phyloP scores from a whole-genome alignment of 2,888 invertebrate species.

The Cactoblastis cactorum region DNA sequence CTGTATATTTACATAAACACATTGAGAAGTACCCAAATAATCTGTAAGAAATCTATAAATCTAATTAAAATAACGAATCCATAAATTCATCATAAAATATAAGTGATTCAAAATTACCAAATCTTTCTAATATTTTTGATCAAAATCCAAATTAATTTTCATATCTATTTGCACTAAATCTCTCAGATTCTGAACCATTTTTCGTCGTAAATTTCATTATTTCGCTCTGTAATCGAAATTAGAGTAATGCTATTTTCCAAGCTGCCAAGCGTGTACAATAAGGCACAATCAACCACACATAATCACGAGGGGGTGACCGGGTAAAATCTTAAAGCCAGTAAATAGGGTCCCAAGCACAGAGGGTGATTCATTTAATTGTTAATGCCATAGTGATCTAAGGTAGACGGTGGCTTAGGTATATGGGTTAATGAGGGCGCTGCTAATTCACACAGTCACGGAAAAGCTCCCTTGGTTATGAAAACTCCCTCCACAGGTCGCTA shows the following conservation, averaged over 20 bases:
- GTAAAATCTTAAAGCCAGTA: constrained; percentile 33
- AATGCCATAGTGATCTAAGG: constrained; percentile 61
- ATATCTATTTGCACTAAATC: too few relatives aligned
- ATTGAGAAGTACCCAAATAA: too few relatives aligned
- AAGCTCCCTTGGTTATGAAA: constrained; percentile 49
- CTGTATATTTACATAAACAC: too few relatives aligned
- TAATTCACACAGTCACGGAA: constrained; percentile 66
- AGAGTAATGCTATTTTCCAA: not conserved
- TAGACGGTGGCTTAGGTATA: constrained; percentile 43
- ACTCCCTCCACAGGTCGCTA: constrained; percentile 32
- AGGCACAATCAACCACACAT: not conserved
- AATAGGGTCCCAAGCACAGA: constrained; percentile 28
- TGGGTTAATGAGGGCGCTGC: constrained; percentile 71
- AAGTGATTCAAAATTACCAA: too few relatives aligned
- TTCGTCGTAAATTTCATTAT: too few relatives aligned
- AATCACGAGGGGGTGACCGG: constrained; percentile 14
- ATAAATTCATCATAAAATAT: too few relatives aligned
- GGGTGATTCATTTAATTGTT: constrained; percentile 65
- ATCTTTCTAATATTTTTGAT: too few relatives aligned
- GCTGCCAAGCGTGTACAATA: not conserved
- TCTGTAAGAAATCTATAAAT: too few relatives aligned
- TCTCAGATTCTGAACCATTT: too few relatives aligned
- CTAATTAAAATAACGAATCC: too few relatives aligned
- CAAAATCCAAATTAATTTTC: too few relatives aligned
- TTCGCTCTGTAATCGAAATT: too few relatives aligned